Evolutionary conservation across 1,140 invertebrate genomes (phyloP).

Genomic region (Pissodes strobi): DNA sequence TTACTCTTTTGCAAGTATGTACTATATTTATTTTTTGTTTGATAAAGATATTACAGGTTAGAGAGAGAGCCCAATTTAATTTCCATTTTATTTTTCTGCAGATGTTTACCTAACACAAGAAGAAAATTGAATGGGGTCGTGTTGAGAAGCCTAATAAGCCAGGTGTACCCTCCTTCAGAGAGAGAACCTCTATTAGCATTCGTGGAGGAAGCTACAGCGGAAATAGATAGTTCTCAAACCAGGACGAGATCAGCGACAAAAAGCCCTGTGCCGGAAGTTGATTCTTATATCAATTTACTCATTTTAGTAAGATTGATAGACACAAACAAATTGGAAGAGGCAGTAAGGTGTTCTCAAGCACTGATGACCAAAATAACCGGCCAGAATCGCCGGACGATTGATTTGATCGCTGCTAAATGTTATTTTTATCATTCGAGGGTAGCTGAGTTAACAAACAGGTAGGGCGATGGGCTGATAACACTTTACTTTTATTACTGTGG

Average conservation of each 20-base stretch:
- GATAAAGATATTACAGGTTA: too few species aligned
- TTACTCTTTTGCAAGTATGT: too few species aligned
- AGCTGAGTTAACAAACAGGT: constrained; percentile 85
- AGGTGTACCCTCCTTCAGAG: constrained; percentile 78
- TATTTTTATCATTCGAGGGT: constrained; percentile 96
- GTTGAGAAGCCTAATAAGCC: constrained; percentile 78
- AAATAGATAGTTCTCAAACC: constrained; percentile 59
- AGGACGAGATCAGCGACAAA: constrained; percentile 71
- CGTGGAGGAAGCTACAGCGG: constrained; percentile 74
- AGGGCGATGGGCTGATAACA: too few species aligned
- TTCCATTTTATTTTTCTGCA: too few species aligned
- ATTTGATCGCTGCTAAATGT: constrained; percentile 93
- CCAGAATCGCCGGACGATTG: constrained; percentile 91
- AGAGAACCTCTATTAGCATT: constrained; percentile 73
- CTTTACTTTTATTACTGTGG: too few species aligned
- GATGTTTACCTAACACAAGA: constrained; percentile 84
- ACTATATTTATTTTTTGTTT: too few species aligned
- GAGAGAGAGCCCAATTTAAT: too few species aligned
- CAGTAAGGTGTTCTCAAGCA: constrained; percentile 77
- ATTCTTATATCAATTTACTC: constrained; percentile 92
- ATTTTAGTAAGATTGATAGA: constrained; percentile 91
- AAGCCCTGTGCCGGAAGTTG: constrained; percentile 87
- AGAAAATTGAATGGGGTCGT: constrained; percentile 86
- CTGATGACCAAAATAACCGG: constrained; percentile 86
- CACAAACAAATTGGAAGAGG: constrained; percentile 75